A percentile compares a stretch with the other conserved stretches of the same genome.
Conservation (phyloP, 2,113 vertebrate species). For the Sylvia atricapilla region DNA sequence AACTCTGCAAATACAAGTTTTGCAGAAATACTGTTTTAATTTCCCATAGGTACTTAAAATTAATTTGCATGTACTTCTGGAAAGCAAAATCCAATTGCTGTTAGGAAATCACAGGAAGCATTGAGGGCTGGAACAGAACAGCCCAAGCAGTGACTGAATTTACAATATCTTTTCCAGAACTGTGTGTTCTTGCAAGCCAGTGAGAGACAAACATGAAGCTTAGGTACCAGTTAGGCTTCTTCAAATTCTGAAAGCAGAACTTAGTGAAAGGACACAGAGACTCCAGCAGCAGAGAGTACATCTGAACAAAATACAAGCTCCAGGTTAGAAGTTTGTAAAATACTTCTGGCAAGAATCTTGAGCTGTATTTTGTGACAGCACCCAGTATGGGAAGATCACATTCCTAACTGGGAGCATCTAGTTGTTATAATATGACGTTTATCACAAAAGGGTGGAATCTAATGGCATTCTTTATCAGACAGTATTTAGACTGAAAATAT, state of each 20-base stretch:
- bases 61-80: neutral
- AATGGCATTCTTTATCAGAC: neutral
- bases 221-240: neutral
- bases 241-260: neutral
- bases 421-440: neutral
- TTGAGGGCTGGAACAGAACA: neutral
- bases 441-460: neutral
- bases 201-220: neutral
- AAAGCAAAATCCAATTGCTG: constrained; percentile 11
- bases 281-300: neutral
- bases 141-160: neutral
- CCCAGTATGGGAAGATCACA: neutral
- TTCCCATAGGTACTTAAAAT: neutral
- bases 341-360: neutral
- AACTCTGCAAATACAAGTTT: neutral
- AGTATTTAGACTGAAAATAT: neutral
- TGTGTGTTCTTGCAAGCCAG: neutral
- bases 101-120: neutral
- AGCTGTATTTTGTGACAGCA: neutral
- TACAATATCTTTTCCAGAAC: neutral
- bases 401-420: neutral
- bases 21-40: neutral
- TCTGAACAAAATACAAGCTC: neutral
- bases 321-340: neutral
- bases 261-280: neutral